Base-by-base conservation (phyloP, 2,888 invertebrate genomes). In the Graphium colonna region DNA sequence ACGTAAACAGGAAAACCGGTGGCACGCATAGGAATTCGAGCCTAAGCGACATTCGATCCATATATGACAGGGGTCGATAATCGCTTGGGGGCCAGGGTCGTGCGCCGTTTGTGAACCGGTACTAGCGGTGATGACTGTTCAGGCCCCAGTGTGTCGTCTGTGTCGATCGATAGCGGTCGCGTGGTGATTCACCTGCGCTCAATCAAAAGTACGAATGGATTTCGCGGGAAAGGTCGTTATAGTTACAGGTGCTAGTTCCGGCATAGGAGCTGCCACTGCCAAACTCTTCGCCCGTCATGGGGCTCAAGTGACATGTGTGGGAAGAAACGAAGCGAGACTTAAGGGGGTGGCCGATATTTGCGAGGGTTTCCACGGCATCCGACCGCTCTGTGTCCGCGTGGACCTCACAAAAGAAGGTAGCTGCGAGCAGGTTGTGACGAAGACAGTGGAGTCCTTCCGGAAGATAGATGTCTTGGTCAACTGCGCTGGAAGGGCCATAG, bases 191-290 rank as follows among this genome's bases (percentile, higher is more conserved):
- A n/a, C n/a, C n/a, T n/a, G n/a, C n/a, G n/a, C n/a, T n/a, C n/a
- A n/a, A n/a, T n/a, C n/a, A n/a, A n/a, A n/a, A n/a, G n/a, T n/a
- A n/a, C 36, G 8, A 36, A 51, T 81, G 71, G 73, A 79, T 61
- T 71, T 80, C 56, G 69, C 68, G 26, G 74, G 75, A 10, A 79
- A 78, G 68, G 73, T 77, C 3, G 77, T 71, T 8, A 71, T 82
- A 21, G n/a, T n/a, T n/a, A n/a, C 28, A 82, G 80, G n/a, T n/a
- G n/a, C n/a, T n/a, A n/a, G n/a, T n/a, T n/a, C n/a, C n/a, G n/a
- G n/a, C n/a, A n/a, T n/a, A 7, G 82, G 82, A 1, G 82, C 82
- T 0, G 75, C 79, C 0, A 71, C 78, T 1, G 82, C 81, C 3
- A 77, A 74, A 56, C 61, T 74, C 16, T 77, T 82, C 64, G 75